These are phyloP conservation scores for Phrynocephalus vlangalii DNA, from an alignment of 2,797 vertebrate species.

Conservation along the genomic window DNA sequence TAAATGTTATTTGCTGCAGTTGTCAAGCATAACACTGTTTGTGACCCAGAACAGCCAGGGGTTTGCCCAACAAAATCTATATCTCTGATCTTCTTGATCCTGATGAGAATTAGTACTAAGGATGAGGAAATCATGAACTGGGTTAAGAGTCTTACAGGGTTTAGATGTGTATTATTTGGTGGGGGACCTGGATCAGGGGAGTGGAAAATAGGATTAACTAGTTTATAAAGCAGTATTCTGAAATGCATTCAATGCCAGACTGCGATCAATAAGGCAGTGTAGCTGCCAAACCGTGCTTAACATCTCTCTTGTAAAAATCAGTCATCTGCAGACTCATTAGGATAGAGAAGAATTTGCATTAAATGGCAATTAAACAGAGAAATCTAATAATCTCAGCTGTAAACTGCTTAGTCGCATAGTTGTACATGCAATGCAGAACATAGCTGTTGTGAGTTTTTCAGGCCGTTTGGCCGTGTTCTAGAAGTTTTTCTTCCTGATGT, in stretches of 20 bases:
- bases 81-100: slow-evolving; percentile 28
- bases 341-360: slow-evolving; percentile 74
- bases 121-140: slow-evolving; percentile 49
- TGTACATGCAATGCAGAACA: slow-evolving; percentile 5
- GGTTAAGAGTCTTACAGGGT: slow-evolving; percentile 5
- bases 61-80: slow-evolving; percentile 31
- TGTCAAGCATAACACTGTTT: slow-evolving; percentile 41
- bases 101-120: slow-evolving; percentile 44
- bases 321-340: slow-evolving; percentile 72
- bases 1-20: background rate
- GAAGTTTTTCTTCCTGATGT: too few species aligned
- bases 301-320: slow-evolving; percentile 68
- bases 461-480: too few species aligned
- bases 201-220: slow-evolving; percentile 70
- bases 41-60: slow-evolving; percentile 42
- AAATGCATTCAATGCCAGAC: slow-evolving; percentile 52
- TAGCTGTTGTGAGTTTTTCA: background rate
- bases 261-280: slow-evolving; percentile 69
- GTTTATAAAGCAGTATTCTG: slow-evolving; percentile 55
- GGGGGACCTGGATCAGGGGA: slow-evolving; percentile 44
- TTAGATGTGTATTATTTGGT: background rate
- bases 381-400: slow-evolving; percentile 50
- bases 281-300: slow-evolving; percentile 67
- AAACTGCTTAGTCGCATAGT: slow-evolving; percentile 42
- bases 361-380: slow-evolving; percentile 75